Percentiles rank a stretch among this genome's conserved stretches.
Conservation (phyloP, 2,113 vertebrate species). For the cattle (Bos taurus) region DNA sequence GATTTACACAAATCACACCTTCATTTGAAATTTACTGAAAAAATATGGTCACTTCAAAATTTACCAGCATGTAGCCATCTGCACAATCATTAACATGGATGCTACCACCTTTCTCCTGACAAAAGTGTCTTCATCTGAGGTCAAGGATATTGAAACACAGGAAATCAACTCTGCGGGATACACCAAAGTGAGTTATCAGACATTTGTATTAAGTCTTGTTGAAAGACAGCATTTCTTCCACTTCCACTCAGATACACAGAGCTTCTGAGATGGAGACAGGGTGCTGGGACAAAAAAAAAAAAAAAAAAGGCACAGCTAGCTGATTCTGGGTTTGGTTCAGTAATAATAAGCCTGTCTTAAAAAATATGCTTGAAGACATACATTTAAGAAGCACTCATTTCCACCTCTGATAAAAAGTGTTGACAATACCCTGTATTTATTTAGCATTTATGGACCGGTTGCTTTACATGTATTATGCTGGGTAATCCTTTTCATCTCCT, state of each 20-base stretch:
- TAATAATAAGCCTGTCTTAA: background rate
- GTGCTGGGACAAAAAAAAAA: accelerated
- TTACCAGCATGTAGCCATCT: background rate
- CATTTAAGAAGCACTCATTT: background rate
- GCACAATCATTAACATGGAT: background rate
- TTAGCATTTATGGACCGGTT: background rate
- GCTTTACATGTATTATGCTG: background rate
- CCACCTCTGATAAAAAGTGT: background rate
- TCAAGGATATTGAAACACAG: background rate
- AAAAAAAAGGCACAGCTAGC: too few relatives aligned
- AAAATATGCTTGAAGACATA: background rate
- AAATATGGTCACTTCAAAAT: constrained; percentile 40
- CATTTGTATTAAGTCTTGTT: background rate
- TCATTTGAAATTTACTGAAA: constrained; percentile 50
- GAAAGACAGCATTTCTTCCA: constrained; percentile 22
- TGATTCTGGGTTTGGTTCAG: background rate
- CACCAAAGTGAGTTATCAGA: background rate
- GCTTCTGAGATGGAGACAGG: background rate
- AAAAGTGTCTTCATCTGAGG: constrained; percentile 20
- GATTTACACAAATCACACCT: constrained; percentile 52
- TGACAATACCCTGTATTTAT: background rate
- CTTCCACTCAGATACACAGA: background rate
- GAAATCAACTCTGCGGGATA: background rate
- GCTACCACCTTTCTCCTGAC: background rate
- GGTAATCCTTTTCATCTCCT: background rate